phyloP scores from a whole-genome alignment of 2,113 vertebrate species.

The Psettodes erumei region DNA sequence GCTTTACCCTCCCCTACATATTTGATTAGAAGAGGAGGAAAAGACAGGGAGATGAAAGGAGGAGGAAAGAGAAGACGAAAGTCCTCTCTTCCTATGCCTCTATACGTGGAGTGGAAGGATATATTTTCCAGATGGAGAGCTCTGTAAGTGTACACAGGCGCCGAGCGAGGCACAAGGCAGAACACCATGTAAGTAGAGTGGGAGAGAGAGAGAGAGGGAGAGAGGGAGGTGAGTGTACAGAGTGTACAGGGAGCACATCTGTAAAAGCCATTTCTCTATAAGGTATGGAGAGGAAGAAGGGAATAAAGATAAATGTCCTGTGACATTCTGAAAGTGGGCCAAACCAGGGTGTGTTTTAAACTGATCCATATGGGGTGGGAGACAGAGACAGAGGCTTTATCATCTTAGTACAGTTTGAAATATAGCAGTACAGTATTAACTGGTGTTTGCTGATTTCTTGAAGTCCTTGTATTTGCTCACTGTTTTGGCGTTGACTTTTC shows the following conservation, averaged over 20 bases:
- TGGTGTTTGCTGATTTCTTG: slow-evolving; percentile 38
- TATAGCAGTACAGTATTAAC: slow-evolving; percentile 40
- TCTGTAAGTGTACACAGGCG: slow-evolving; percentile 42
- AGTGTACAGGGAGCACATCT: slow-evolving; percentile 75
- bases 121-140: slow-evolving; percentile 70
- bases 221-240: slow-evolving; percentile 16
- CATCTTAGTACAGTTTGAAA: slow-evolving; percentile 62
- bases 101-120: slow-evolving; percentile 31
- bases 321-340: slow-evolving; percentile 82
- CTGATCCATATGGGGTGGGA: slow-evolving; percentile 79
- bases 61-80: neutral
- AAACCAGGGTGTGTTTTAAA: slow-evolving; percentile 77
- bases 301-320: slow-evolving; percentile 86
- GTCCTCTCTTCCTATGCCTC: slow-evolving; percentile 6
- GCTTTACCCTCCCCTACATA: neutral
- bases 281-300: slow-evolving; percentile 75
- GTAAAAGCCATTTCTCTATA: slow-evolving; percentile 80
- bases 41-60: slow-evolving; percentile 8
- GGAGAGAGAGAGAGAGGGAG: slow-evolving; percentile 2
- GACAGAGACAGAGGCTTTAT: slow-evolving; percentile 47
- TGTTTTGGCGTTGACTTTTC: slow-evolving; percentile 40
- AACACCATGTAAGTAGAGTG: slow-evolving; percentile 63
- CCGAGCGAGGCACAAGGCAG: slow-evolving; percentile 36
- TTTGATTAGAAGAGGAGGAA: slow-evolving; percentile 16
- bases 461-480: slow-evolving; percentile 42